Base-by-base conservation (phyloP, 2,797 vertebrate genomes). In the Florisuga fusca region DNA sequence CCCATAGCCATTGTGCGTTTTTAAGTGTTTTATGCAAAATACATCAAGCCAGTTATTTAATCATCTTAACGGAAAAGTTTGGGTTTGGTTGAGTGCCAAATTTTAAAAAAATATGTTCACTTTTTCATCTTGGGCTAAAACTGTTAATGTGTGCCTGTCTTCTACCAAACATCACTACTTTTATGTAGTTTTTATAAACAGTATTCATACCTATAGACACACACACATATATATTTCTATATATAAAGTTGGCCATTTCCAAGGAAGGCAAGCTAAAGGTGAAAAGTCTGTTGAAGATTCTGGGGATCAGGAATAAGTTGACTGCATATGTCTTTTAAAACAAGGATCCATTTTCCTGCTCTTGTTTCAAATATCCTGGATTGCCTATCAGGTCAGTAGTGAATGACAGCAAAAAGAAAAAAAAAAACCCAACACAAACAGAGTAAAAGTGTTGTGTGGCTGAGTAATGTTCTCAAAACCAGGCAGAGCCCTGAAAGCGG, bases 21-120 rank as follows among this genome's bases (percentile, higher is more conserved):
- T 84, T 0, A 84, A 94, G 78, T 53, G 67, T 79, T 91, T 45
- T 87, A 94, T 96, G 95, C 95, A 97, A 96, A 97, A 61, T 68
- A 33, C 1, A 2, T 87, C 64, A 68, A 82, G 41, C 54, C 80
- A 84, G 67, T 87, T 89, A 72, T 84, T 94, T 87, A 91, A 84
- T 82, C 59, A 84, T 90, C 80, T 79, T 87, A 94, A 94, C 87
- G 7, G 89, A 96, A 88, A 93, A 91, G 36, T 90, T 93, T 74
- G 57, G 91, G 86, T 83, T 93, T 0, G 1, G 36, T 62, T 55
- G 84, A 91, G 61, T 83, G 74, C 57, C 0, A 1, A 45, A 82
- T 90, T 96, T 80, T 0, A 94, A 91, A 96, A 90, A 84, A 84
- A 43, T 3, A 3, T 53, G 8, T 76, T 71, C 76, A 11, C 17